Percentiles rank a stretch among this genome's conserved stretches.
These are phyloP conservation scores for Hippocampus guttulatus DNA, from an alignment of 2,113 vertebrate species.

Conservation along the genomic window DNA sequence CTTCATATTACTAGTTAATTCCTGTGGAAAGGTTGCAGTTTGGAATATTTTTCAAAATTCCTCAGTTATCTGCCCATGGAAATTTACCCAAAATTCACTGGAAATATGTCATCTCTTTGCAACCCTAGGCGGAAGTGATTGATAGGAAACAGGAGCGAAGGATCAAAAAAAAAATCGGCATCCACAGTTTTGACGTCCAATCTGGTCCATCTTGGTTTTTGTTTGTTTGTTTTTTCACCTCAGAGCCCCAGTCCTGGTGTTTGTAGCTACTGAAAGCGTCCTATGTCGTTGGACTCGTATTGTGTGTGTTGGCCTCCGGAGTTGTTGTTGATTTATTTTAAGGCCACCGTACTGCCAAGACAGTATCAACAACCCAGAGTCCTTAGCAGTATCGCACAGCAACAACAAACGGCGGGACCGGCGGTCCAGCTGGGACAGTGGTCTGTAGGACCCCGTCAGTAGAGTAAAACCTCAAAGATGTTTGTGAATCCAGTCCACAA, in stretches of 20 bases:
- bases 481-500: conserved; percentile 57
- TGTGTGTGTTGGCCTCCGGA: conserved; percentile 53
- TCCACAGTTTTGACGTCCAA: conserved; percentile 40
- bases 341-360: conserved; percentile 76
- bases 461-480: conserved; percentile 34
- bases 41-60: not conserved
- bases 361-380: conserved; percentile 75
- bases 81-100: not conserved
- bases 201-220: not conserved
- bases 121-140: conserved; percentile 19
- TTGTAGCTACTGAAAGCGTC: conserved; percentile 54
- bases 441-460: conserved; percentile 15
- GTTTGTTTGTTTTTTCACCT: conserved; percentile 46
- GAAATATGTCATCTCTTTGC: not conserved
- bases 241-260: conserved; percentile 36
- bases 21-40: not conserved
- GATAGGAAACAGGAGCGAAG: conserved; percentile 13
- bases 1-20: not conserved
- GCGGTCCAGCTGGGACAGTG: not conserved
- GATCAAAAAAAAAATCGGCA: conserved; percentile 44
- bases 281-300: conserved; percentile 27
- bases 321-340: conserved; percentile 74
- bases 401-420: conserved; percentile 28
- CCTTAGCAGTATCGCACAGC: conserved; percentile 51
- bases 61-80: not conserved